Percentiles rank a stretch among this genome's conserved stretches.
phyloP scores from a whole-genome alignment of 2,113 vertebrate genomes.

The Entosphenus tridentatus region DNA sequence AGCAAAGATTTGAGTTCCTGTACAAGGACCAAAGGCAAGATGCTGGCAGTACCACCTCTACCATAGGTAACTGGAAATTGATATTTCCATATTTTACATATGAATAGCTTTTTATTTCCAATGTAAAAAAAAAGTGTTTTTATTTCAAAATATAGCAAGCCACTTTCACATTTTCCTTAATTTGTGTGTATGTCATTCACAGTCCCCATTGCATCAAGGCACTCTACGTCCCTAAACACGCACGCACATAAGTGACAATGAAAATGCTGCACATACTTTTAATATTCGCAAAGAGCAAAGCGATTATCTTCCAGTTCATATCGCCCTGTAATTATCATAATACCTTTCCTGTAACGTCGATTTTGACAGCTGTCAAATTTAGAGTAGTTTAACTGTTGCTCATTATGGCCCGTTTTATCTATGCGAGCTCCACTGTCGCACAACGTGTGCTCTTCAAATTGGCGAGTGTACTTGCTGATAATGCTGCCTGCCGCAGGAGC shows the following conservation, averaged over 20 bases:
- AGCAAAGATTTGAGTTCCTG: slow-evolving; percentile 36
- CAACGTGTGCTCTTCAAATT: too few relatives aligned
- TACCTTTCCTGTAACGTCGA: too few relatives aligned
- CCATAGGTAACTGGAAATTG: slow-evolving; percentile 7
- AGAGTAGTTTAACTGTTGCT: neutral
- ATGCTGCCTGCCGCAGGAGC: too few relatives aligned
- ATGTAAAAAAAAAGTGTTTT: slow-evolving; percentile 9
- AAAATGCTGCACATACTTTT: neutral
- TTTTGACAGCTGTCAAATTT: neutral
- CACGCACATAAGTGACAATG: neutral
- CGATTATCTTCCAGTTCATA: neutral
- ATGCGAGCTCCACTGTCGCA: too few relatives aligned
- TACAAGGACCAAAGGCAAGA: slow-evolving; percentile 12
- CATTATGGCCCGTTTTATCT: neutral
- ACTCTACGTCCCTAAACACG: neutral
- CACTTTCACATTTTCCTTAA: neutral
- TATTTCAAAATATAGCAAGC: slow-evolving; percentile 14
- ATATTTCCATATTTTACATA: slow-evolving; percentile 8
- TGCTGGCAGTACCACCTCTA: neutral
- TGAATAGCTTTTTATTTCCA: slow-evolving; percentile 13
- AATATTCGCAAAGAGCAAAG: neutral
- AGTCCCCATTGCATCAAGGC: neutral
- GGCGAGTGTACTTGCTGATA: too few relatives aligned
- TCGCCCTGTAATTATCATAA: too few relatives aligned
- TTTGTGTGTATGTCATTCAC: neutral